Conservation (phyloP, 2,797 vertebrate species). For the Gambelia wislizenii region DNA sequence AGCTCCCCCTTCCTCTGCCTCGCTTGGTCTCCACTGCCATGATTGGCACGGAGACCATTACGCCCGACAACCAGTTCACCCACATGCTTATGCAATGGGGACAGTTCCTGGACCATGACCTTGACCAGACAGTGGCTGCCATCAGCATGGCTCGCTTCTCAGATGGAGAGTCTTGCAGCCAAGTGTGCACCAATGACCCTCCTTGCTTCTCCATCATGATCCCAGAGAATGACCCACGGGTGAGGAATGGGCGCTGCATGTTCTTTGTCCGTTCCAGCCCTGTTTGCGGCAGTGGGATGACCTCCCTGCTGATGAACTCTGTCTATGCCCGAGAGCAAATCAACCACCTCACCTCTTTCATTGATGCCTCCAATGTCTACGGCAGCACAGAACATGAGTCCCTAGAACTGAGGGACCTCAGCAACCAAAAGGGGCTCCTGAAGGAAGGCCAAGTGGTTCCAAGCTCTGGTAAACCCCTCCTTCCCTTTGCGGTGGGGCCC, state of each 20-base stretch:
- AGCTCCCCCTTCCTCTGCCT: slow-evolving; percentile 76
- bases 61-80: slow-evolving; percentile 74
- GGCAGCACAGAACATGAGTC: slow-evolving; percentile 78
- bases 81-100: slow-evolving; percentile 83
- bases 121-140: slow-evolving; percentile 79
- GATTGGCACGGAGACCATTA: slow-evolving; percentile 76
- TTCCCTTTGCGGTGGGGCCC: slow-evolving; percentile 77
- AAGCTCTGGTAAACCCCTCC: slow-evolving; percentile 71
- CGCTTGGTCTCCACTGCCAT: slow-evolving; percentile 76
- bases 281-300: slow-evolving; percentile 77
- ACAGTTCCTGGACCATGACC: slow-evolving; percentile 78
- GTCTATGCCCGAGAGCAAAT: slow-evolving; percentile 79
- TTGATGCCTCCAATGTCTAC: slow-evolving; percentile 76
- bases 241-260: slow-evolving; percentile 75
- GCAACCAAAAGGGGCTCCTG: slow-evolving; percentile 61
- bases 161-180: slow-evolving; percentile 69
- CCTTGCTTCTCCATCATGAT: slow-evolving; percentile 77
- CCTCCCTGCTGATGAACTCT: slow-evolving; percentile 78
- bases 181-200: slow-evolving; percentile 75
- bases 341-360: slow-evolving; percentile 77
- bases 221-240: slow-evolving; percentile 73
- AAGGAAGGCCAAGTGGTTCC: slow-evolving; percentile 64
- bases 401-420: slow-evolving; percentile 65
- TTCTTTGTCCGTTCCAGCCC: slow-evolving; percentile 79
- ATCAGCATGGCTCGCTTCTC: slow-evolving; percentile 81